These are phyloP conservation scores for Bufo gargarizans DNA, from an alignment of 2,113 vertebrate genomes.

Conservation along the genomic window DNA sequence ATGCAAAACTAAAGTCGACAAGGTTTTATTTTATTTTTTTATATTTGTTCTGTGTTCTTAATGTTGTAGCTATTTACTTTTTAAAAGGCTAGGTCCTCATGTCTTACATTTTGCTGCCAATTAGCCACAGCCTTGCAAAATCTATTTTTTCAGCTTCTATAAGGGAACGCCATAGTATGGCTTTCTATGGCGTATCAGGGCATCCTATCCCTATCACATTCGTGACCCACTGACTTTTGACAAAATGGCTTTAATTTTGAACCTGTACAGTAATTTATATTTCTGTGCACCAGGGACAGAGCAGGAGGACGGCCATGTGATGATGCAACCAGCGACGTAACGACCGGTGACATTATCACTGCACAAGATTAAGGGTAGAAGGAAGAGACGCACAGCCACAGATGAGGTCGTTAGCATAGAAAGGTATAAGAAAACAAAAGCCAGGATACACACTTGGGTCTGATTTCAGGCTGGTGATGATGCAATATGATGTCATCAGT, in stretches of 20 bases:
- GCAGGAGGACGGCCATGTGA: slow-evolving; percentile 38
- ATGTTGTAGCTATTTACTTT: no score
- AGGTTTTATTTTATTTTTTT: no score
- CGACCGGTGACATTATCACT: slow-evolving; percentile 20
- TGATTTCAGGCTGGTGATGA: slow-evolving; percentile 46
- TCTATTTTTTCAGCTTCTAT: background rate
- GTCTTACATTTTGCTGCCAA: no score
- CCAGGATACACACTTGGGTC: slow-evolving; percentile 46
- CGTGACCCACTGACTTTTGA: background rate
- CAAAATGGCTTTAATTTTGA: background rate
- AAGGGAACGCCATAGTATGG: no score
- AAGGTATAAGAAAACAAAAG: background rate
- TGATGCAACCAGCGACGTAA: background rate
- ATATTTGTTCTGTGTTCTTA: no score
- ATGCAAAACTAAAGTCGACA: no score
- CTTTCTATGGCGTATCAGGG: background rate
- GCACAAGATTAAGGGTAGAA: background rate
- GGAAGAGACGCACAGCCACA: background rate
- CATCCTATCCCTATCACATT: background rate
- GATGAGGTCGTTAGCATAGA: background rate
- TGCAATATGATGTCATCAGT: slow-evolving; percentile 54
- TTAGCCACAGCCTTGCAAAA: no score
- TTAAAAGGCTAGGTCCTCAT: no score
- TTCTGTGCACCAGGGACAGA: background rate
- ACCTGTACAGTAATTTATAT: background rate